Evolutionary conservation across 2,888 invertebrate genomes (phyloP).

Genomic region (Nasonia oneida): DNA sequence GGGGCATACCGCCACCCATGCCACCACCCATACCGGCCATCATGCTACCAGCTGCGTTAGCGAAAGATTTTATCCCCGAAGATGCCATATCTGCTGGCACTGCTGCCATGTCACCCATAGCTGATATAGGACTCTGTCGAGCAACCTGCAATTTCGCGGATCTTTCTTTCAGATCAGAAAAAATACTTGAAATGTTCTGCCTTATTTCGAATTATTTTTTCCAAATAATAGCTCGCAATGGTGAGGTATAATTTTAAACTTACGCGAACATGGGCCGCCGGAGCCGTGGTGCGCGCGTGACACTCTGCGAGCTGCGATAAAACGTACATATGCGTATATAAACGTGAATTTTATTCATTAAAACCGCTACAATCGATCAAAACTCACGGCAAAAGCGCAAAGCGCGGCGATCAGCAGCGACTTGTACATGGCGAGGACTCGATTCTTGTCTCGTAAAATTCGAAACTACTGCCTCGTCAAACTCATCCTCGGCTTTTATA

Average conservation of each 20-base stretch:
- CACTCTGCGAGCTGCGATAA: too few species aligned
- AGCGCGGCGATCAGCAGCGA: neutral
- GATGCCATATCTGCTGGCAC: neutral
- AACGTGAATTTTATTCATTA: neutral
- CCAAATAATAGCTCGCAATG: too few species aligned
- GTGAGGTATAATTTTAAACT: too few species aligned
- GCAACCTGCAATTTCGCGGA: neutral
- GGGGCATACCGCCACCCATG: neutral
- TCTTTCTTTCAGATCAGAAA: too few species aligned
- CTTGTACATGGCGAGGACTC: neutral
- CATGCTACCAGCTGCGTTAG: neutral
- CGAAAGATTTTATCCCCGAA: neutral
- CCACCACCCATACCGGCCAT: neutral
- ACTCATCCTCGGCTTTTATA: slow-evolving; percentile 11
- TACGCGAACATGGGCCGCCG: too few species aligned
- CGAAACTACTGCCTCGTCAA: neutral
- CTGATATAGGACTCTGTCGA: neutral
- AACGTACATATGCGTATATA: too few species aligned
- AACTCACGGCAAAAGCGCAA: slow-evolving; percentile 11
- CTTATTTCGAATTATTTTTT: too few species aligned
- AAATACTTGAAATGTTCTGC: too few species aligned
- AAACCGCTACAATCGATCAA: neutral
- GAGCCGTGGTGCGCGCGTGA: too few species aligned
- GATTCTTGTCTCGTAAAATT: neutral
- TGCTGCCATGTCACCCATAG: neutral